These are phyloP conservation scores for Drosophila parthenogenetica DNA, from an alignment of 2,888 invertebrate genomes.

Conservation along the genomic window DNA sequence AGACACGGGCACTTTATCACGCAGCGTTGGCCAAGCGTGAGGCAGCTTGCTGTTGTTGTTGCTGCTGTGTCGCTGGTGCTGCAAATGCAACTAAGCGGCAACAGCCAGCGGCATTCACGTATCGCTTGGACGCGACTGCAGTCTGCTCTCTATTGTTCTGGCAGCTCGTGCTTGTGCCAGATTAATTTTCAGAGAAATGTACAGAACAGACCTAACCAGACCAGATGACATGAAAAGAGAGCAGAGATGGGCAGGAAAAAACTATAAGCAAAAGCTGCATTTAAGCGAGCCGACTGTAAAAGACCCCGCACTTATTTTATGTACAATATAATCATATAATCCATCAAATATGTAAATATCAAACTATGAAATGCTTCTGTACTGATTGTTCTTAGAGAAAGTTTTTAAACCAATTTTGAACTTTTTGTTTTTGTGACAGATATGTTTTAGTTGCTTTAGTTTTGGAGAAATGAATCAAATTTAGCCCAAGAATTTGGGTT, in stretches of 20 bases:
- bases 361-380: too few species aligned
- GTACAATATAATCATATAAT: too few species aligned
- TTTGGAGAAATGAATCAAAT: too few species aligned
- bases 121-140: constrained; percentile 30
- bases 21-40: constrained; percentile 77
- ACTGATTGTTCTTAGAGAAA: too few species aligned
- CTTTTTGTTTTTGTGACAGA: too few species aligned
- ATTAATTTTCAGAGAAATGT: constrained; percentile 59
- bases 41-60: constrained; percentile 36
- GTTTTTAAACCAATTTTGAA: too few species aligned
- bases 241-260: constrained; percentile 1
- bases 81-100: constrained; percentile 73
- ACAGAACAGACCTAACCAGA: constrained; percentile 13
- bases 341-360: too few species aligned
- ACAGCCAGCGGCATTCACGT: constrained; percentile 45
- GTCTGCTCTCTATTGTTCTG: constrained; percentile 66
- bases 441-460: too few species aligned
- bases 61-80: constrained; percentile 24
- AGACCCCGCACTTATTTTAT: too few species aligned
- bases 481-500: too few species aligned
- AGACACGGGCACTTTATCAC: constrained; percentile 77
- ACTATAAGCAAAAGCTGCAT: too few species aligned
- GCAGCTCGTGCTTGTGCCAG: constrained; percentile 79
- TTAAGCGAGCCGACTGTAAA: too few species aligned
- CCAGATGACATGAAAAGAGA: background rate